Conservation (phyloP, 2,888 invertebrate species). For the Brenthis hecate region DNA sequence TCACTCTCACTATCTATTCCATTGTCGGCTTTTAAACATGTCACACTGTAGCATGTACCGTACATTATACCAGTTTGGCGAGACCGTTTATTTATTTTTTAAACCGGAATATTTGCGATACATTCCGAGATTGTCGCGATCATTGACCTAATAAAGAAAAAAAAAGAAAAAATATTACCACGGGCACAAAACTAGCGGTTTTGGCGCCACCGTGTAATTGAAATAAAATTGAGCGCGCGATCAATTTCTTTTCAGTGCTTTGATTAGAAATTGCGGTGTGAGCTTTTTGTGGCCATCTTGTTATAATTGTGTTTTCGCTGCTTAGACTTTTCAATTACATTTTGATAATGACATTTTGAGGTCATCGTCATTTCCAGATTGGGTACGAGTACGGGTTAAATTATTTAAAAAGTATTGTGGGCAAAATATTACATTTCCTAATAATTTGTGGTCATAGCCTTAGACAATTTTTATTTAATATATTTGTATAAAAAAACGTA, state of each 20-base stretch:
- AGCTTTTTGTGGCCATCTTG: slow-evolving; percentile 31
- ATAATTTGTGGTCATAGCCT: too few relatives aligned
- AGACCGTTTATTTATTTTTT: slow-evolving; percentile 35
- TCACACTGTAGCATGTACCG: slow-evolving; percentile 23
- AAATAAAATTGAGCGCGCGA: slow-evolving; percentile 37
- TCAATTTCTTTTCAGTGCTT: slow-evolving; percentile 34
- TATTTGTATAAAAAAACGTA: too few relatives aligned
- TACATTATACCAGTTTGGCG: slow-evolving; percentile 34
- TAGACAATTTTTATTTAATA: too few relatives aligned
- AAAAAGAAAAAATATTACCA: slow-evolving; percentile 32
- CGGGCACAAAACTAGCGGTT: slow-evolving; percentile 40
- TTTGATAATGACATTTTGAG: slow-evolving; percentile 4
- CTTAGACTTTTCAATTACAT: slow-evolving; percentile 14
- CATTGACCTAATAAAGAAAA: slow-evolving; percentile 37
- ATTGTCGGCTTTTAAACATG: slow-evolving; percentile 13
- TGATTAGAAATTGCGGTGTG: slow-evolving; percentile 42
- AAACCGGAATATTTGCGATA: slow-evolving; percentile 30
- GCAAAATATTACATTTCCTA: background rate
- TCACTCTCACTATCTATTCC: slow-evolving; percentile 21
- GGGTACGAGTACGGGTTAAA: background rate
- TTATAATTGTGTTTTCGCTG: slow-evolving; percentile 6
- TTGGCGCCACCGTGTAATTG: slow-evolving; percentile 45
- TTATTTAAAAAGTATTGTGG: background rate
- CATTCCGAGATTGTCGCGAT: slow-evolving; percentile 35
- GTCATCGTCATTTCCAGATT: background rate